Conservation (phyloP, 2,888 invertebrate species). For the Sarcophaga carnaria region DNA sequence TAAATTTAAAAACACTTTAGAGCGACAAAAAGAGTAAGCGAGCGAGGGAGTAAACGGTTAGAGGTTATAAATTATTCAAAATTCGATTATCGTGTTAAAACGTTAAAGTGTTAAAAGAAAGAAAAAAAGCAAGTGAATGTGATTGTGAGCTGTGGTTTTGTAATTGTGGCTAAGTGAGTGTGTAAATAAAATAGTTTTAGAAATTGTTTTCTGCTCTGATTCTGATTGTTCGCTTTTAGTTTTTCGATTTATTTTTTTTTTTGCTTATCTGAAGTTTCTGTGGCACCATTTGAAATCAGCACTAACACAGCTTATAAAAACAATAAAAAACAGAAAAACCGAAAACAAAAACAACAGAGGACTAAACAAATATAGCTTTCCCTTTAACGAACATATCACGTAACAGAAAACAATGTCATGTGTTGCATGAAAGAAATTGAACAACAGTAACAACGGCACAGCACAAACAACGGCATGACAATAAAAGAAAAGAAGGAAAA, state of each 20-base stretch:
- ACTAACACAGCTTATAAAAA: slow-evolving; percentile 7
- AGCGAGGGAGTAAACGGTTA: no score
- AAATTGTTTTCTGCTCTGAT: slow-evolving; percentile 1
- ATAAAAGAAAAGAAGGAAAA: not conserved
- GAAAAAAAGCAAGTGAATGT: no score
- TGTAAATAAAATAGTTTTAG: not conserved
- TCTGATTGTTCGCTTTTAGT: slow-evolving; percentile 9
- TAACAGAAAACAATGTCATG: slow-evolving; percentile 59
- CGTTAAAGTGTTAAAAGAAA: not conserved
- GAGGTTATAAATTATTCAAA: not conserved
- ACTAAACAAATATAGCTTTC: slow-evolving; percentile 37
- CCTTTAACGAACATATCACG: slow-evolving; percentile 63
- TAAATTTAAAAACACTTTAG: not conserved
- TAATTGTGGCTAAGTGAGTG: slow-evolving; percentile 41
- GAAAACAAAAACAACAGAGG: slow-evolving; percentile 2
- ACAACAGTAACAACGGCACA: slow-evolving; percentile 23
- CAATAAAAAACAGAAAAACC: not conserved
- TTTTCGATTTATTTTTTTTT: slow-evolving; percentile 47
- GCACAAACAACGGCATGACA: not conserved
- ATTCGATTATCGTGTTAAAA: not conserved
- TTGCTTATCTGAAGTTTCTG: slow-evolving; percentile 55
- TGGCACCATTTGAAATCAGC: slow-evolving; percentile 58
- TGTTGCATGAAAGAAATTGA: slow-evolving; percentile 66
- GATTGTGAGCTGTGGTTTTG: not conserved
- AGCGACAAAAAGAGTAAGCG: no score